phyloP scores from a whole-genome alignment of 2,113 vertebrate species.

The Salvelinus alpinus region DNA sequence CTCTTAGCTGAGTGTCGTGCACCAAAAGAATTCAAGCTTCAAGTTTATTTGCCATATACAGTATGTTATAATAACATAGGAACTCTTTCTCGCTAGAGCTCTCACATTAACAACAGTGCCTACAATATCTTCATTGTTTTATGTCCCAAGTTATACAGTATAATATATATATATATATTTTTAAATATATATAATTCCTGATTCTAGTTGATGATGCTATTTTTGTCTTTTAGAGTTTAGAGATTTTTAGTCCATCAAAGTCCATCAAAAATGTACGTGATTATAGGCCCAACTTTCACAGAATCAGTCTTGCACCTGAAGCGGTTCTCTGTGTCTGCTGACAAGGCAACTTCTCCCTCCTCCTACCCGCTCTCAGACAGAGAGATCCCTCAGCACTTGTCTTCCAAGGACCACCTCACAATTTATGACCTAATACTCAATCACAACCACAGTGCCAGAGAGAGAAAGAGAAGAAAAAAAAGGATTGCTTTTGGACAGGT shows the following conservation, averaged over 20 bases:
- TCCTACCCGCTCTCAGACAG: neutral
- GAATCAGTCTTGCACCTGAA: neutral
- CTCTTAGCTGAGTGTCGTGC: slow-evolving; percentile 3
- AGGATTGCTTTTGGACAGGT: no score
- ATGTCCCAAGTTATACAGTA: neutral
- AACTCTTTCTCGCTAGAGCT: no score
- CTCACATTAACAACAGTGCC: no score
- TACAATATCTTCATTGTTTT: neutral
- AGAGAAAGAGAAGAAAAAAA: slow-evolving; percentile 15
- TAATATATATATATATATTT: neutral
- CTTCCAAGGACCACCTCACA: slow-evolving; percentile 48
- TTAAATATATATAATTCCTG: neutral
- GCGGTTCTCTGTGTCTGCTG: slow-evolving; percentile 1
- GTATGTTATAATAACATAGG: no score
- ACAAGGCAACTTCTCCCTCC: slow-evolving; percentile 13
- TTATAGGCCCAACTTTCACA: neutral
- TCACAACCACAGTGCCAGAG: slow-evolving; percentile 35
- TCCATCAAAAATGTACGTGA: neutral
- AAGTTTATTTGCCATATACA: no score
- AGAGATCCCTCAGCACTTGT: slow-evolving; percentile 36
- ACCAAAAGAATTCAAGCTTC: neutral
- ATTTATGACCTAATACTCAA: slow-evolving; percentile 60
- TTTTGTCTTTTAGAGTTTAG: neutral
- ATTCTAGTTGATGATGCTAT: neutral
- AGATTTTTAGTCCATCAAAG: no score